phyloP scores from a whole-genome alignment of 2,888 invertebrate species.

The Dorcus hopei region DNA sequence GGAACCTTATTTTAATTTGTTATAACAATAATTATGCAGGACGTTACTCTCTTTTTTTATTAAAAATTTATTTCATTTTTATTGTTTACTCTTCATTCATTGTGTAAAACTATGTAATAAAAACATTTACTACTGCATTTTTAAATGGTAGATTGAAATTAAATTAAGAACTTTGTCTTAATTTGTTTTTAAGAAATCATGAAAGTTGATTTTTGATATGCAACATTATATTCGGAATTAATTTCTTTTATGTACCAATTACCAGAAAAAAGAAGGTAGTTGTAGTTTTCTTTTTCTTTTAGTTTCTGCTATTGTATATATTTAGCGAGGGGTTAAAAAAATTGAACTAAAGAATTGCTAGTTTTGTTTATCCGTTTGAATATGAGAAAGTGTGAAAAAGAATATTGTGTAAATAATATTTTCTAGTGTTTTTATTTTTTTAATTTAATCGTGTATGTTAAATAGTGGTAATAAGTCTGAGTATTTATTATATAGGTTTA shows the following conservation, averaged over 20 bases:
- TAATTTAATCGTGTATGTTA: conserved; percentile 35
- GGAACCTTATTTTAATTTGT: neutral
- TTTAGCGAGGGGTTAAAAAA: conserved; percentile 4
- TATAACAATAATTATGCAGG: neutral
- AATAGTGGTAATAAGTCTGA: conserved; percentile 45
- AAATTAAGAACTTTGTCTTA: too few species aligned
- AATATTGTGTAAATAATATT: conserved; percentile 44
- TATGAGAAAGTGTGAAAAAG: conserved; percentile 16
- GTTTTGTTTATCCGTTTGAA: conserved; percentile 5
- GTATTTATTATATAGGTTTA: conserved; percentile 46
- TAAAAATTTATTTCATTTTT: too few species aligned
- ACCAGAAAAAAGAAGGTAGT: conserved; percentile 7
- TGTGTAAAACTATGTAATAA: neutral
- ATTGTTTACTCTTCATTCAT: too few species aligned
- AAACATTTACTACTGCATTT: neutral
- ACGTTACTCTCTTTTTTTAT: neutral
- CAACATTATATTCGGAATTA: neutral
- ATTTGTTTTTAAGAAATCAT: too few species aligned
- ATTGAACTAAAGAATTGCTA: conserved; percentile 8
- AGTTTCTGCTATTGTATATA: conserved; percentile 7
- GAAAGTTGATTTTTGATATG: too few species aligned
- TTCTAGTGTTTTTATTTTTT: conserved; percentile 38
- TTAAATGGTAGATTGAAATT: too few species aligned
- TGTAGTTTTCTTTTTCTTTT: conserved; percentile 8
- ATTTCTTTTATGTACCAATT: conserved; percentile 16